Base-by-base conservation (phyloP, 1,140 invertebrate species). In the Agrilus planipennis region DNA sequence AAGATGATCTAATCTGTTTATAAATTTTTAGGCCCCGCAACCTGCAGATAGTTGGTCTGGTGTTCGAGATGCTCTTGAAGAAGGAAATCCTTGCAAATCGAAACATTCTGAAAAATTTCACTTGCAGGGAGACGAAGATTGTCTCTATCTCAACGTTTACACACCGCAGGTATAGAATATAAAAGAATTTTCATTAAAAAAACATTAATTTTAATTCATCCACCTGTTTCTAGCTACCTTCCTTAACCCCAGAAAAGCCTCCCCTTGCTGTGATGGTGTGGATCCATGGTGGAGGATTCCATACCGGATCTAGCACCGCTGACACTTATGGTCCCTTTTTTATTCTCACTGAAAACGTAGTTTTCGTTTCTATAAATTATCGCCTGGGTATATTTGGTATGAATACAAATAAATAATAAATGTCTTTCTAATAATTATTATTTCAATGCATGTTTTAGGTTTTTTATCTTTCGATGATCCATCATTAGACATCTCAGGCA, bases 11-110 rank as follows among this genome's bases (percentile, higher is more conserved):
- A n/a, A n/a, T n/a, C n/a, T n/a, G n/a, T n/a, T n/a, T n/a, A n/a
- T n/a, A n/a, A n/a, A n/a, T n/a, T n/a, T n/a, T n/a, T n/a, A 81
- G 77, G 70, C 75, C 39, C 68, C 76, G 0, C 50, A 66, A 21
- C 71, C 71, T 0, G 43, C 62, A 0, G 64, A 74, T 36, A 52
- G 64, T 11, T 79, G 77, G 77, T 45, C 55, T 14, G 67, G 65
- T 9, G 37, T 69, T 2, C 63, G 58, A 47, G 65, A 78, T 41
- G 73, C 76, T 0, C 66, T 58, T 0, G 46, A 64, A 4, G 69
- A 69, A 35, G 75, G 76, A 15, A 61, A 68, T 0, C 51, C 60
- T 1, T 73, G 69, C 29, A 61, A 65, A 2, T 76, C 71, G 15
- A 44, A 39, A 23, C 45, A 55, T 29, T 15, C 46, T 22, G 9